Evolutionary conservation across 2,113 vertebrate genomes (phyloP).

Genomic region (Typhlomys cinereus): DNA sequence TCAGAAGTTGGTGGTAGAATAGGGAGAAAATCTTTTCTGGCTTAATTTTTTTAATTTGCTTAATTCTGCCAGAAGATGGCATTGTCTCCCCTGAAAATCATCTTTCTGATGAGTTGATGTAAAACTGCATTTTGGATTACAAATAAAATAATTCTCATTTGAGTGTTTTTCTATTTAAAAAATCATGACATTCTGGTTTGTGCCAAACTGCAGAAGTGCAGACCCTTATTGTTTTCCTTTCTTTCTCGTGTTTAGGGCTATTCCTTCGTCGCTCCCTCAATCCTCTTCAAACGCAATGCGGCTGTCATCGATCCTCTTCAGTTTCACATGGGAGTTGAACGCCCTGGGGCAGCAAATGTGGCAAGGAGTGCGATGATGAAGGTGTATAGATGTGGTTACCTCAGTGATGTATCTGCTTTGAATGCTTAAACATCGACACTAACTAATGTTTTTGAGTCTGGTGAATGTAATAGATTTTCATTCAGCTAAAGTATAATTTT

Average conservation of each 20-base stretch:
- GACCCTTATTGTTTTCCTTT: background rate
- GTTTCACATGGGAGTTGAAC: slow-evolving; percentile 90
- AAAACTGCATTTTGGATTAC: slow-evolving; percentile 4
- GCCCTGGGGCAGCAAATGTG: slow-evolving; percentile 91
- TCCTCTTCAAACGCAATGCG: slow-evolving; percentile 97
- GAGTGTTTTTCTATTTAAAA: background rate
- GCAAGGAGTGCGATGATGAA: slow-evolving; percentile 98
- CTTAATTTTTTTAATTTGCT: slow-evolving; percentile 22
- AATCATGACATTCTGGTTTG: background rate
- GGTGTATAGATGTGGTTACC: slow-evolving; percentile 82
- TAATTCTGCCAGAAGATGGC: slow-evolving; percentile 66
- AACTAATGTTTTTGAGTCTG: background rate
- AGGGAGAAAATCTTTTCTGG: background rate
- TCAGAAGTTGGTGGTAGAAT: slow-evolving; percentile 15
- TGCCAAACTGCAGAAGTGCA: background rate
- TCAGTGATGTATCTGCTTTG: background rate
- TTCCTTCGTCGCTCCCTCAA: slow-evolving; percentile 97
- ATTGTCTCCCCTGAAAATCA: slow-evolving; percentile 60
- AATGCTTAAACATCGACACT: background rate
- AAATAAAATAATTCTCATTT: slow-evolving; percentile 27
- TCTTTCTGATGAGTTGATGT: slow-evolving; percentile 6
- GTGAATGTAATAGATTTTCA: background rate
- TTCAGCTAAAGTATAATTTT: background rate
- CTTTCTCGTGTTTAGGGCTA: slow-evolving; percentile 89
- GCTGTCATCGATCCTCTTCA: slow-evolving; percentile 93